Conservation (phyloP, 2,797 vertebrate genomes). For the Cottoperca gobio region DNA sequence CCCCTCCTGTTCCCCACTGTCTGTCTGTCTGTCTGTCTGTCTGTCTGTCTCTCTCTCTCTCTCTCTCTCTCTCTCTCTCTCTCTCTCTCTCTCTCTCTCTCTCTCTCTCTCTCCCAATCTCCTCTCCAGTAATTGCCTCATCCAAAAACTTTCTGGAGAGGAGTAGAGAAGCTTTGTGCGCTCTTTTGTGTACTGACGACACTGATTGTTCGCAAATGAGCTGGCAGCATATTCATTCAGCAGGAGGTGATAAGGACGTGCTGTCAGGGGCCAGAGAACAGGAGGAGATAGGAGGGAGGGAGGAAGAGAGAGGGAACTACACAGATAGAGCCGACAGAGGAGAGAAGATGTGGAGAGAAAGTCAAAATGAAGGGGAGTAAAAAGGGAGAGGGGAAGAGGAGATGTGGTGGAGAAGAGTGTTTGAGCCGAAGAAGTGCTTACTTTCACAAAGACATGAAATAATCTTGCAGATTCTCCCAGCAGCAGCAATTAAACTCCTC, state of each 20-base stretch:
- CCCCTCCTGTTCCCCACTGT: not conserved
- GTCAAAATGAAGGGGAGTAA: not conserved
- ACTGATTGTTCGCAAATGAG: conserved; percentile 81
- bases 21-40: conserved; percentile 4
- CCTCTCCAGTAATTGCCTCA: conserved; percentile 74
- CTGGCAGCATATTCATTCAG: conserved; percentile 70
- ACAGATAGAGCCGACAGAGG: conserved; percentile 17
- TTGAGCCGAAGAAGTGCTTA: conserved; percentile 32
- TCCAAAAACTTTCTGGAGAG: conserved; percentile 63
- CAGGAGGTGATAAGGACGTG: conserved; percentile 69
- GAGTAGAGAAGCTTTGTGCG: conserved; percentile 65
- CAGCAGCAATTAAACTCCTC: conserved; percentile 58
- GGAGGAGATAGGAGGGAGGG: conserved; percentile 28
- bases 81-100: conserved; percentile 7
- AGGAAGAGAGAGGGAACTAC: not conserved
- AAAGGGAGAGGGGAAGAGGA: conserved; percentile 4
- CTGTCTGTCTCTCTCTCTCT: conserved; percentile 27
- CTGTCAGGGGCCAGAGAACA: conserved; percentile 56
- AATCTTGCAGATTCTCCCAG: conserved; percentile 44
- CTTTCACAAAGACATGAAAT: conserved; percentile 42
- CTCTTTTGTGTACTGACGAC: conserved; percentile 72
- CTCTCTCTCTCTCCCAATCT: conserved; percentile 67
- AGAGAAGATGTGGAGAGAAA: conserved; percentile 19
- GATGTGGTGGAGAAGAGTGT: not conserved
- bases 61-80: conserved; percentile 27